Percentiles rank a stretch among this genome's conserved stretches.
Conservation (phyloP, 2,113 vertebrate species). For the Apteryx mantelli region DNA sequence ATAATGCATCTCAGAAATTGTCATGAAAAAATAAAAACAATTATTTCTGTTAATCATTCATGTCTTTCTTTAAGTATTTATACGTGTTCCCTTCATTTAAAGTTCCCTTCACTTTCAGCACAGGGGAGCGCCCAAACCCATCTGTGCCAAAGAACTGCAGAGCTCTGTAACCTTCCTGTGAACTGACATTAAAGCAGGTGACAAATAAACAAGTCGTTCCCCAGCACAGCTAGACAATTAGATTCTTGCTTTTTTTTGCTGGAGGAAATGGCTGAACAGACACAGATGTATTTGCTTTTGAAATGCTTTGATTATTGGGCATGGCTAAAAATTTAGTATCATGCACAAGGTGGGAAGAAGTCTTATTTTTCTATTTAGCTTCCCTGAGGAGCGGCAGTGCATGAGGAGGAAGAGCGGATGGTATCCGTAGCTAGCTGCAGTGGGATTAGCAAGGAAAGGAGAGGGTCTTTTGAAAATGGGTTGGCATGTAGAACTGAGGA, state of each 20-base stretch:
- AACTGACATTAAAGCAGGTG: no score
- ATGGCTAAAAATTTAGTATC: background rate
- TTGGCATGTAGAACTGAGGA: accelerated
- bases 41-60: no score
- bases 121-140: no score
- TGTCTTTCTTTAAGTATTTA: no score
- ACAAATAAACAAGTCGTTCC: no score
- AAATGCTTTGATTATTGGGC: background rate
- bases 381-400: accelerated
- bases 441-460: background rate
- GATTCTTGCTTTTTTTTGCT: background rate
- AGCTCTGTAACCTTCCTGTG: no score
- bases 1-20: no score
- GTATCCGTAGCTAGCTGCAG: background rate
- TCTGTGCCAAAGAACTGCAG: no score
- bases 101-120: no score
- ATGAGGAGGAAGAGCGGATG: background rate
- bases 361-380: background rate
- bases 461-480: background rate
- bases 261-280: background rate
- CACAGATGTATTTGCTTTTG: background rate
- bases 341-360: background rate
- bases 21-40: no score
- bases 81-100: no score
- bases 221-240: no score